phyloP scores from a whole-genome alignment of 1,140 invertebrate genomes.

The Hormaphis cornu region DNA sequence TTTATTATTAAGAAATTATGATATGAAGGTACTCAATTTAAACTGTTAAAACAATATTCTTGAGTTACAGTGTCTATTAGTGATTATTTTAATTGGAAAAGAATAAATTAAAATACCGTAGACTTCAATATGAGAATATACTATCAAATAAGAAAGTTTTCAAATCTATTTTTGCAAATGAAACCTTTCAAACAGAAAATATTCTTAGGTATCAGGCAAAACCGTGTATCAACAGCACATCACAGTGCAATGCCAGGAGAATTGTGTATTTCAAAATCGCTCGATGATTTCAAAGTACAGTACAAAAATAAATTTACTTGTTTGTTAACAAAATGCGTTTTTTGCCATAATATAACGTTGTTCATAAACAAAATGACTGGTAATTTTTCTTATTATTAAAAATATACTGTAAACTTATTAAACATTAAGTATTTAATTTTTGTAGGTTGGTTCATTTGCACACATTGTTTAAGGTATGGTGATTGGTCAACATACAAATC shows the following conservation, averaged over 20 bases:
- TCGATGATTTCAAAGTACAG: neutral
- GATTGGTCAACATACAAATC: constrained; percentile 5
- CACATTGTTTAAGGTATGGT: constrained; percentile 1
- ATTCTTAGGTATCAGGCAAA: neutral
- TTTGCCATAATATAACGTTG: constrained; percentile 2
- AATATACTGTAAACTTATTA: neutral
- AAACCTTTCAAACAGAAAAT: constrained; percentile 1
- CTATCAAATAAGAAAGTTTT: neutral
- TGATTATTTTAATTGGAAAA: too few relatives aligned
- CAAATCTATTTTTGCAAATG: neutral
- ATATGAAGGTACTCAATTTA: too few relatives aligned
- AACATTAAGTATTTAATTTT: neutral
- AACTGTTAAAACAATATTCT: too few relatives aligned
- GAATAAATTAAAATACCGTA: too few relatives aligned
- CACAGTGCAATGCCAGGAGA: neutral
- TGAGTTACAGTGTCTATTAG: too few relatives aligned
- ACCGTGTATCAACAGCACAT: neutral
- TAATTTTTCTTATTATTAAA: neutral
- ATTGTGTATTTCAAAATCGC: neutral
- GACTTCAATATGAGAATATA: neutral
- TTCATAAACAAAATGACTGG: constrained; percentile 21
- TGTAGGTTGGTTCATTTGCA: constrained; percentile 28
- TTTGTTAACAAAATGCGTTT: neutral
- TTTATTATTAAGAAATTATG: too few relatives aligned
- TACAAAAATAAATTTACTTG: constrained; percentile 23